Evolutionary conservation across 2,888 invertebrate species (phyloP).

Genomic region (Pandemis cinnamomeana): DNA sequence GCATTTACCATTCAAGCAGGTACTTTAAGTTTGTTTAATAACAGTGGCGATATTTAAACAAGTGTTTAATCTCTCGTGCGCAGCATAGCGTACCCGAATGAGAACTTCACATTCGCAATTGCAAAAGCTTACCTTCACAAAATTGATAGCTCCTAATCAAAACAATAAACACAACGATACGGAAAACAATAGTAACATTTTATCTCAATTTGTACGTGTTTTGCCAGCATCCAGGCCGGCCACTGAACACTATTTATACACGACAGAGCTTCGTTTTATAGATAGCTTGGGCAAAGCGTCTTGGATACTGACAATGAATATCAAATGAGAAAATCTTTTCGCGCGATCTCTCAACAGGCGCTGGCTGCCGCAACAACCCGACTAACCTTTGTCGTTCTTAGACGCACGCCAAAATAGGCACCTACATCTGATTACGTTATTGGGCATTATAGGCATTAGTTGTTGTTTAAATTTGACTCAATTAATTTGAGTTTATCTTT

Average conservation of each 20-base stretch:
- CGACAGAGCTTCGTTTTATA: constrained; percentile 55
- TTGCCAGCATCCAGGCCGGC: constrained; percentile 57
- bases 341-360: constrained; percentile 54
- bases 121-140: constrained; percentile 19
- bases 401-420: constrained; percentile 21
- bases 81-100: background rate
- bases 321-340: constrained; percentile 76
- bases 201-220: constrained; percentile 52
- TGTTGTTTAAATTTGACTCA: constrained; percentile 20
- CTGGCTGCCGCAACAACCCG: constrained; percentile 31
- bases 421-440: constrained; percentile 21
- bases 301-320: constrained; percentile 61
- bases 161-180: constrained; percentile 27
- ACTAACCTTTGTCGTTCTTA: constrained; percentile 32
- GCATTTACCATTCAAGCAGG: background rate
- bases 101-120: background rate
- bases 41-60: background rate
- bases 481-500: constrained; percentile 30
- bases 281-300: constrained; percentile 66
- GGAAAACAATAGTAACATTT: constrained; percentile 25
- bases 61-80: background rate
- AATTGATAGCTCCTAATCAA: background rate
- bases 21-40: background rate
- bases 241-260: constrained; percentile 67
- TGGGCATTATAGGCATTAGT: constrained; percentile 25